Evolutionary conservation across 1,140 invertebrate genomes (phyloP), one percentile per base, ranked within the genome.

Genomic region (Phortica variegata): DNA sequence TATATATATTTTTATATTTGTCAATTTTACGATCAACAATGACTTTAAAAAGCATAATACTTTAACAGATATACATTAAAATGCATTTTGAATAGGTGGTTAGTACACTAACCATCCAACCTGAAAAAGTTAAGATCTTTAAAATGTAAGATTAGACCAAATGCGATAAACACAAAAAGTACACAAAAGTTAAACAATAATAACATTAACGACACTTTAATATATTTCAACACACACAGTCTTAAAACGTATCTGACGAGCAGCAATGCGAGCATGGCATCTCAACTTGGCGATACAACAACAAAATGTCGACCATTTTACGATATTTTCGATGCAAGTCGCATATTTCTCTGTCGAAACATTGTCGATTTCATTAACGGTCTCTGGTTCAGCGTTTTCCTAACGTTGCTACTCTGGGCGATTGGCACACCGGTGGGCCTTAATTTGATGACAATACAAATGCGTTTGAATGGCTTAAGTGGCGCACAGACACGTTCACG

Each of bases 221-320:
- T 17, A 6, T 36, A 7, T 36, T n/a, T 17, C 16, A 36, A 36
- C 19, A 29, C 8, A 19, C 66, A 87, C 7, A 81, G 86, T 52
- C 59, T 90, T 23, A 78, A 80, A 17, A 81, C 79, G 13, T 86
- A 87, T 62, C 61, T 84, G 49, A 83, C 84, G 42, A 84, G 84
- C 56, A 87, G 84, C 79, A 77, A 84, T 1, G 80, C 79, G 23
- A 84, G 87, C 40, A 85, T 87, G 23, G 75, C 85, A 2, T 77
- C 79, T 0, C 80, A 85, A 42, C 79, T 85, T 19, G 79, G 80
- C 16, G 80, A 81, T 23, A 81, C 82, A 32, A 83, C 85, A 2
- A 84, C 84, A 2, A 82, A 83, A 18, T 91, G 88, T 75, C 79
- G 83, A 12, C 87, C 87, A 6, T 75, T 91, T 12, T 90, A 85